Conservation (phyloP, 2,888 invertebrate species). For the Chymomyza amoena region DNA sequence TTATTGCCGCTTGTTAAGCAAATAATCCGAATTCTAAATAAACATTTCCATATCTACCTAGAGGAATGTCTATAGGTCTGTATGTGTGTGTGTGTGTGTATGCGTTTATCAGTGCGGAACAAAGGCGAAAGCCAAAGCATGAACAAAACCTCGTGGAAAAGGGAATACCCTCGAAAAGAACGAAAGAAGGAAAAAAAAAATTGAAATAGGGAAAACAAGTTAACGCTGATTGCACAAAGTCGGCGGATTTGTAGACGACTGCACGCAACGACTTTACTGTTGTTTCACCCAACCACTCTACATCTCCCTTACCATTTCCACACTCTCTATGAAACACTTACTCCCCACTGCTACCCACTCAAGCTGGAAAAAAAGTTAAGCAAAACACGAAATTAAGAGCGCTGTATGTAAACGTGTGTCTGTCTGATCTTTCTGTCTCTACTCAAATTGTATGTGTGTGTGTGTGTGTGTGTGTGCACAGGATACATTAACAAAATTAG, state of each 20-base stretch:
- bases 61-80: background rate
- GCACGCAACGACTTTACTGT: conserved; percentile 30
- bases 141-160: background rate
- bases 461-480: conserved; percentile 33
- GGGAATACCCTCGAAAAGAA: conserved; percentile 5
- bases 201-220: conserved; percentile 67
- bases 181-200: conserved; percentile 41
- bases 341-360: background rate
- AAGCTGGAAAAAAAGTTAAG: background rate
- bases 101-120: conserved; percentile 8
- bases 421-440: background rate
- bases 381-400: conserved; percentile 10
- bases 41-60: conserved; percentile 44
- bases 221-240: conserved; percentile 73
- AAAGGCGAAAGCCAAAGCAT: conserved; percentile 1
- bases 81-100: background rate
- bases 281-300: background rate
- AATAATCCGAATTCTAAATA: conserved; percentile 49
- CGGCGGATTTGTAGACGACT: conserved; percentile 65
- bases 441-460: background rate
- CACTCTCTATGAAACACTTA: background rate
- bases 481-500: conserved; percentile 68
- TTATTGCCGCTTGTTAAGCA: background rate
- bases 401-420: background rate
- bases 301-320: too few relatives aligned